Conservation (phyloP, 2,888 invertebrate species). For the Syrphus vitripennis region DNA sequence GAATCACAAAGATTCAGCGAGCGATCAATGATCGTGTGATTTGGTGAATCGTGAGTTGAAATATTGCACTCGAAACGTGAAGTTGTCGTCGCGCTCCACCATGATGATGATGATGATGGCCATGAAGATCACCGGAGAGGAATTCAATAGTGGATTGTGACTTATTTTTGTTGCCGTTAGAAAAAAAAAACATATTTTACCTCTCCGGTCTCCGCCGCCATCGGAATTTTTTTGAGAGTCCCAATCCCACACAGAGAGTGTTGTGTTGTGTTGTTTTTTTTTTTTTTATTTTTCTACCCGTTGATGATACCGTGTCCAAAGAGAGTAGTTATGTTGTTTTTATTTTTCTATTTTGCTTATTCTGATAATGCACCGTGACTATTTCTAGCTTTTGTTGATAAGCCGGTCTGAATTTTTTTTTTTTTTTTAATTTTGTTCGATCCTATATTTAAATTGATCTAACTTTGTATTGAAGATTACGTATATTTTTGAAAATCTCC, state of each 20-base stretch:
- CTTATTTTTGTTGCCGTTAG: slow-evolving; percentile 29
- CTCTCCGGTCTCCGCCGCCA: not conserved
- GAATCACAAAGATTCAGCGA: slow-evolving; percentile 39
- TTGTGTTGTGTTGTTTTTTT: too few species aligned
- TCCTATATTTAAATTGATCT: not conserved
- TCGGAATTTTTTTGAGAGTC: not conserved
- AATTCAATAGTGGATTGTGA: slow-evolving; percentile 47
- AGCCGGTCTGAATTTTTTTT: slow-evolving; percentile 45
- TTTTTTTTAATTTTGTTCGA: not conserved
- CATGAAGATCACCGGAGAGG: slow-evolving; percentile 40
- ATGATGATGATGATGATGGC: slow-evolving; percentile 3
- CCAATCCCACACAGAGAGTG: not conserved
- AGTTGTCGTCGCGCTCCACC: slow-evolving; percentile 5
- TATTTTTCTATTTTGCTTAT: not conserved
- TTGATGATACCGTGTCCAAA: slow-evolving; percentile 4
- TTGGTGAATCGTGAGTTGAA: slow-evolving; percentile 43
- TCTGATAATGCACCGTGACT: slow-evolving; percentile 49
- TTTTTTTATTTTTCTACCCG: too few species aligned
- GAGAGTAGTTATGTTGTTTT: not conserved
- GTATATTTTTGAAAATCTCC: not conserved
- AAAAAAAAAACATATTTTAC: not conserved
- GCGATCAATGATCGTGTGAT: not conserved
- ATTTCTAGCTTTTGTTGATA: slow-evolving; percentile 44
- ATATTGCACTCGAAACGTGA: slow-evolving; percentile 38
- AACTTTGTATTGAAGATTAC: not conserved